phyloP scores from a whole-genome alignment of 92 coral and sea anemone species.

The Muricea muricata region DNA sequence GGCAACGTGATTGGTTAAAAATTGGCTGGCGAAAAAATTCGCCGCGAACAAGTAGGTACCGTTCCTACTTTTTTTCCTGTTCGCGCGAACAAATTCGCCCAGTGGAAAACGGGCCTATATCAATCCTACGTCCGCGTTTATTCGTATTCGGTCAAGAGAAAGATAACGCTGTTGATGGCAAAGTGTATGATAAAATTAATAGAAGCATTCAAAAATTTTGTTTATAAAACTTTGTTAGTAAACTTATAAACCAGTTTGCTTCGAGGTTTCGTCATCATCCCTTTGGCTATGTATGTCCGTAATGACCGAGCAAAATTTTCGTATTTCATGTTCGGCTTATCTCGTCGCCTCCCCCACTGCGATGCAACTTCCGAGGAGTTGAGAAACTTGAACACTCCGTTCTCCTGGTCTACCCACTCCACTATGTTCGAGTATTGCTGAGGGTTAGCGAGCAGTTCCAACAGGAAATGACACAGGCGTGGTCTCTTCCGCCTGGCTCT shows the following conservation, averaged over 20 bases:
- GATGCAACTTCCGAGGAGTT: constrained; percentile 93
- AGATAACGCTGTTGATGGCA: too few species aligned
- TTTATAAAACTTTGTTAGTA: constrained; percentile 43
- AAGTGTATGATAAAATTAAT: background rate
- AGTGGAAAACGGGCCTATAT: too few species aligned
- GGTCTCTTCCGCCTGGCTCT: constrained; percentile 80
- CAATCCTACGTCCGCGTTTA: too few species aligned
- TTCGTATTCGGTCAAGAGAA: too few species aligned
- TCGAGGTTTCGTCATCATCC: constrained; percentile 90
- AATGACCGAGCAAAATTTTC: constrained; percentile 99
- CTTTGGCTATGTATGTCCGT: constrained; percentile 98
- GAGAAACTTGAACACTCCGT: constrained; percentile 91
- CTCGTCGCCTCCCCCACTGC: constrained; percentile 90
- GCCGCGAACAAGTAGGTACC: too few species aligned
- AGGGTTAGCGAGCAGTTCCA: constrained; percentile 81
- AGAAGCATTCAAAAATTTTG: background rate
- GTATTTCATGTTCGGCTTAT: constrained; percentile 95
- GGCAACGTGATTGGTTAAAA: too few species aligned
- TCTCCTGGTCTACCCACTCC: constrained; percentile 96
- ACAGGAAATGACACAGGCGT: constrained; percentile 85
- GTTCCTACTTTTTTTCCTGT: too few species aligned
- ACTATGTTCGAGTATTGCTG: constrained; percentile 84
- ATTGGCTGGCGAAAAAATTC: too few species aligned
- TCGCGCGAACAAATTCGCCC: too few species aligned
- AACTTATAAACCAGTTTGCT: constrained; percentile 94